Percentiles rank a stretch among this genome's conserved stretches.
Evolutionary conservation across 2,888 invertebrate genomes (phyloP).

Genomic region (Phyllotreta cruciferae): DNA sequence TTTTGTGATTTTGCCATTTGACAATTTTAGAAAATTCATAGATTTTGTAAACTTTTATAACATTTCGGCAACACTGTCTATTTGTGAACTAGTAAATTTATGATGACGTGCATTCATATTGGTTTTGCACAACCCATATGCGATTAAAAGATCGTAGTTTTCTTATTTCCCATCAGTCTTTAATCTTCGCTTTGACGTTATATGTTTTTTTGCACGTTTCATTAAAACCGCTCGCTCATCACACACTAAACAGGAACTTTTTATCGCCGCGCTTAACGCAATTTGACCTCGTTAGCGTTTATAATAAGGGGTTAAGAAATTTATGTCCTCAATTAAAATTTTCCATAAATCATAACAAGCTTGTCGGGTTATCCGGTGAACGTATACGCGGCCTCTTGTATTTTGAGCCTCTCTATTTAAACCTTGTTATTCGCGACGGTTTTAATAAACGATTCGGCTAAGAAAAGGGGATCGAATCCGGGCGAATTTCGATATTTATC

Average conservation of each 20-base stretch:
- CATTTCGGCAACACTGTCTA: too few relatives aligned
- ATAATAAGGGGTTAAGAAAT: slow-evolving; percentile 19
- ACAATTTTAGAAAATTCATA: too few relatives aligned
- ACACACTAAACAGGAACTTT: neutral
- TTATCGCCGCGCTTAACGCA: neutral
- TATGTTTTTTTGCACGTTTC: too few relatives aligned
- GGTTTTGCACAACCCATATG: too few relatives aligned
- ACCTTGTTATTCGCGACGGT: slow-evolving; percentile 9
- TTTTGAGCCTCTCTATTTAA: slow-evolving; percentile 11
- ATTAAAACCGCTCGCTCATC: too few relatives aligned
- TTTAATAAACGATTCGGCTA: slow-evolving; percentile 6
- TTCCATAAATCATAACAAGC: slow-evolving; percentile 31
- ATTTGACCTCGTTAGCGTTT: slow-evolving; percentile 20
- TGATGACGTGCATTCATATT: too few relatives aligned
- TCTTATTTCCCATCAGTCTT: too few relatives aligned
- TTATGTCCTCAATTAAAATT: slow-evolving; percentile 31
- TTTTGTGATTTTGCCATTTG: too few relatives aligned
- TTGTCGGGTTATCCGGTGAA: slow-evolving; percentile 22
- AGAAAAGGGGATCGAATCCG: neutral
- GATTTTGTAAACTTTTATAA: too few relatives aligned
- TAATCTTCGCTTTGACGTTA: too few relatives aligned
- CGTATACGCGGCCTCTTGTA: slow-evolving; percentile 6
- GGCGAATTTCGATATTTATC: slow-evolving; percentile 14
- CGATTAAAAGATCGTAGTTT: too few relatives aligned
- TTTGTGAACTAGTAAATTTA: too few relatives aligned